Conservation (phyloP, 2,797 vertebrate species). For the Microchirus variegatus region DNA sequence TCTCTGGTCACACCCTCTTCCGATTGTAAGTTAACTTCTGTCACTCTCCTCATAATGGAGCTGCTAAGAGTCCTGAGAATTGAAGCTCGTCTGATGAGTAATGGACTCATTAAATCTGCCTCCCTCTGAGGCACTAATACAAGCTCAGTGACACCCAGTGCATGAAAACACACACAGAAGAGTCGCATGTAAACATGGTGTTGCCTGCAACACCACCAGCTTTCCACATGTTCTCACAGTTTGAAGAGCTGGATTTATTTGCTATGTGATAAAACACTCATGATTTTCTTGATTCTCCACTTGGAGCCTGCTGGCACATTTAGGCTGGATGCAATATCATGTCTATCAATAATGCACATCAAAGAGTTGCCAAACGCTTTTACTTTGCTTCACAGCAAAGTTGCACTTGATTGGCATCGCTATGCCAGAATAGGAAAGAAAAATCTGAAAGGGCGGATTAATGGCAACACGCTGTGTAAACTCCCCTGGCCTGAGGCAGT, state of each 20-base stretch:
- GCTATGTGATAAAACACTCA: conserved; percentile 11
- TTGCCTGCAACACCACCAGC: neutral
- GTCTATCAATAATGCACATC: conserved; percentile 35
- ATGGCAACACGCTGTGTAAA: conserved; percentile 82
- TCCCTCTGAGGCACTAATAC: conserved; percentile 2
- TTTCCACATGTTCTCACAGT: conserved; percentile 10
- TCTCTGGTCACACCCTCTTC: conserved; percentile 74
- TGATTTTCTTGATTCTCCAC: conserved; percentile 21
- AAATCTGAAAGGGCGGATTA: conserved; percentile 73
- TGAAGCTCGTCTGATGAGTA: conserved; percentile 63
- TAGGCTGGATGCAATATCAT: conserved; percentile 18
- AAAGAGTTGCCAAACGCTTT: conserved; percentile 41
- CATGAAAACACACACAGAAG: neutral
- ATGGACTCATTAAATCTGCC: conserved; percentile 55
- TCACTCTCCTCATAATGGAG: conserved; percentile 66
- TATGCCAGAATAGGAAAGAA: conserved; percentile 58
- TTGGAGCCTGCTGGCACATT: conserved; percentile 15
- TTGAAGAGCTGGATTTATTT: conserved; percentile 24
- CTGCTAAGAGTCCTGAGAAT: conserved; percentile 71
- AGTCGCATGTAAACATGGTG: neutral
- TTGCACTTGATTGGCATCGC: conserved; percentile 63
- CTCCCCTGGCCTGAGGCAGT: conserved; percentile 79
- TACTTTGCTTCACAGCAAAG: conserved; percentile 45
- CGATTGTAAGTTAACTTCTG: conserved; percentile 64
- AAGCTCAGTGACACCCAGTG: neutral